Percentiles rank a stretch among this genome's conserved stretches.
Evolutionary conservation across 2,113 vertebrate species (phyloP).

Genomic region (Chitala chitala): DNA sequence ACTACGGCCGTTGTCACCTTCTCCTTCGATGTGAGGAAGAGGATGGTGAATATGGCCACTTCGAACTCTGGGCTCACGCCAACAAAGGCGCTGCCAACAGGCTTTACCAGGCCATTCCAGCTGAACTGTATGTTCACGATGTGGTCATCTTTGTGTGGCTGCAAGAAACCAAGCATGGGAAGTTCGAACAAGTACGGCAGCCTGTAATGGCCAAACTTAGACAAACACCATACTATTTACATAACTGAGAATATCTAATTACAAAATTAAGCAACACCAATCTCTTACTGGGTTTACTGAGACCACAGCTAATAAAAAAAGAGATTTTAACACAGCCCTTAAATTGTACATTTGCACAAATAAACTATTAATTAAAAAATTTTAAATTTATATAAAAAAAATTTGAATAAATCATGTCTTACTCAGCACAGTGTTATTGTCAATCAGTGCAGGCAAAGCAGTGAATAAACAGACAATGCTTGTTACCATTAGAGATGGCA

Average conservation of each 20-base stretch:
- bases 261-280: too few species aligned
- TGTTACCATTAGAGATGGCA: background rate
- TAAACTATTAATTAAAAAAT: too few species aligned
- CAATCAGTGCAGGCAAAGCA: too few species aligned
- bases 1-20: slow-evolving; percentile 58
- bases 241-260: background rate
- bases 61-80: slow-evolving; percentile 78
- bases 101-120: slow-evolving; percentile 75
- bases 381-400: too few species aligned
- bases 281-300: too few species aligned
- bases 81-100: slow-evolving; percentile 68
- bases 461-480: background rate
- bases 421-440: too few species aligned
- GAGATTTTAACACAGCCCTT: too few species aligned
- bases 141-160: slow-evolving; percentile 78
- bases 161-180: slow-evolving; percentile 13
- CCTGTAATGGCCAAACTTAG: background rate
- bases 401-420: too few species aligned
- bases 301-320: too few species aligned
- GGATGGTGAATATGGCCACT: slow-evolving; percentile 72
- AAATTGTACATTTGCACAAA: too few species aligned
- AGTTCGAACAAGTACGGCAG: background rate
- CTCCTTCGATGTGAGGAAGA: slow-evolving; percentile 70
- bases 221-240: background rate
- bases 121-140: slow-evolving; percentile 81